Evolutionary conservation across 2,113 vertebrate genomes (phyloP).

Genomic region (Chaetops frenatus): DNA sequence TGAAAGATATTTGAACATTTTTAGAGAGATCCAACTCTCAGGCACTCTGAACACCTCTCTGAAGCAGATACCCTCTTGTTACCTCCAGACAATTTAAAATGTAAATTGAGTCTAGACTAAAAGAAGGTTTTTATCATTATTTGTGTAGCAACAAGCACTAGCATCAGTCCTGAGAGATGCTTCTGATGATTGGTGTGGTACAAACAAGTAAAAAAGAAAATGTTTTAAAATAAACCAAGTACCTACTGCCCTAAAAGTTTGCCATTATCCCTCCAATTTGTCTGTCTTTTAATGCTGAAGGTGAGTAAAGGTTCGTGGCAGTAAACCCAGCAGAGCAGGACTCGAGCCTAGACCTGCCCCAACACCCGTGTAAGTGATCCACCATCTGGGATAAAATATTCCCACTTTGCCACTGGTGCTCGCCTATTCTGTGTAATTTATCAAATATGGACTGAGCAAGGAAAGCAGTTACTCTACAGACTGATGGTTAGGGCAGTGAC

Average conservation of each 20-base stretch:
- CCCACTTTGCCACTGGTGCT: too few species aligned
- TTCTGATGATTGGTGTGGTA: neutral
- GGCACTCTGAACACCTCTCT: neutral
- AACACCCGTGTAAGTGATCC: neutral
- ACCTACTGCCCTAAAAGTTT: neutral
- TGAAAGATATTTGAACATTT: neutral
- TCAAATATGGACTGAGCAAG: neutral
- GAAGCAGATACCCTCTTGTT: neutral
- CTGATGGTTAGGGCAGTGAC: neutral
- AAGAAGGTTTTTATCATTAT: neutral
- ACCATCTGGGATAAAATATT: neutral
- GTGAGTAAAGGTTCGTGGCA: neutral
- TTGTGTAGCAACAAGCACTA: neutral
- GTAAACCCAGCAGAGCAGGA: neutral
- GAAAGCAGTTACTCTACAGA: neutral
- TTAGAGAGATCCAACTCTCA: neutral
- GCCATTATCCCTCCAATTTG: neutral
- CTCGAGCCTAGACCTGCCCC: neutral
- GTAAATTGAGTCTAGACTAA: neutral
- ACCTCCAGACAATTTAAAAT: neutral
- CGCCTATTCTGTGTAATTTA: neutral
- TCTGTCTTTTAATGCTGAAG: neutral
- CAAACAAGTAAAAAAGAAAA: neutral
- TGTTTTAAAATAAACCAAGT: neutral
- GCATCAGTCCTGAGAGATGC: neutral